Evolutionary conservation across 2,797 vertebrate species (phyloP).

Genomic region (Huso huso): DNA sequence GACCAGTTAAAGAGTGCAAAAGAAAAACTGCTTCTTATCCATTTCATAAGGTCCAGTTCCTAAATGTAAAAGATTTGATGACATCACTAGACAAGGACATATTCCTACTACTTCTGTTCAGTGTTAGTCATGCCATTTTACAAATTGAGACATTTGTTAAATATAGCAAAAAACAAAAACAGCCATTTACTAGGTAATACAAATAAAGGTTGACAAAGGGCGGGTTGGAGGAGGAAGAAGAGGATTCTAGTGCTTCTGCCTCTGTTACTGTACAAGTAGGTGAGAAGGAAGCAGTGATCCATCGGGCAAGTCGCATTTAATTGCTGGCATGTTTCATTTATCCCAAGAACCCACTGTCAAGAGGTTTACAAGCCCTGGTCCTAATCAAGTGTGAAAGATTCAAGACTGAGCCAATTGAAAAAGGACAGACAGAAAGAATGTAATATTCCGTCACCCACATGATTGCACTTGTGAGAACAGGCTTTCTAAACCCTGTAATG

Average conservation of each 20-base stretch:
- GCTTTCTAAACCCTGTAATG: constrained; percentile 39
- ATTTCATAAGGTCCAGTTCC: too few species aligned
- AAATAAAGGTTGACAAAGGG: too few species aligned
- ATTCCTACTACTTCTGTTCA: too few species aligned
- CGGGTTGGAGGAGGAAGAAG: too few species aligned
- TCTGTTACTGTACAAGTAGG: constrained; percentile 3
- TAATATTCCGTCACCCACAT: constrained; percentile 57
- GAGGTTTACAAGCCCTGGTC: constrained; percentile 37
- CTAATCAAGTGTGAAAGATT: constrained; percentile 60
- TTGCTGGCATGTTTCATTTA: constrained; percentile 44
- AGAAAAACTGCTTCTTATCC: too few species aligned
- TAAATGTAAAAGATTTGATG: too few species aligned
- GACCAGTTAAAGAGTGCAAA: too few species aligned
- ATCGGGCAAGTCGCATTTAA: constrained; percentile 20
- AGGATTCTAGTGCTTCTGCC: not conserved
- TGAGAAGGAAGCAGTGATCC: constrained; percentile 33
- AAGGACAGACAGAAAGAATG: constrained; percentile 39
- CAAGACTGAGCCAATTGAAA: constrained; percentile 65
- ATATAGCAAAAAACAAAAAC: too few species aligned
- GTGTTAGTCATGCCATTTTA: too few species aligned
- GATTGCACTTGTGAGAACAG: constrained; percentile 45
- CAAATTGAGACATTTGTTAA: too few species aligned
- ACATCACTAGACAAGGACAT: too few species aligned
- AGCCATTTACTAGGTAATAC: too few species aligned
- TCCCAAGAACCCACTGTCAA: constrained; percentile 22